A percentile compares a stretch with the other conserved stretches of the same genome.
Evolutionary conservation across 2,797 vertebrate genomes (phyloP).

Genomic region (Takifugu rubripes): DNA sequence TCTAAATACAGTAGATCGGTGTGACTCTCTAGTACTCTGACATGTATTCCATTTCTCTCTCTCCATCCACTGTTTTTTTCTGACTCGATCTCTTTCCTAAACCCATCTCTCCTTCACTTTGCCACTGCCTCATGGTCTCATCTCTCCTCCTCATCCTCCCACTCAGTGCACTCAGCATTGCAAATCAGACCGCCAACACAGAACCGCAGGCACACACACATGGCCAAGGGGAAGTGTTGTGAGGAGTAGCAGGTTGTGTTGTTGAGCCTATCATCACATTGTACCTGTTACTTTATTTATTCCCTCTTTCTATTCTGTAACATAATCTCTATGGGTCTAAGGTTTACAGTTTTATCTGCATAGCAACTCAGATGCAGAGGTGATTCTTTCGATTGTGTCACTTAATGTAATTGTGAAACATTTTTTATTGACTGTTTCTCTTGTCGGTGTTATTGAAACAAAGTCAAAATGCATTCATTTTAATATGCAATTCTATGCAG

Average conservation of each 20-base stretch:
- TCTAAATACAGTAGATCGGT: slow-evolving; percentile 43
- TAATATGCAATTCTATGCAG: too few relatives aligned
- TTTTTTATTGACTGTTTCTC: too few relatives aligned
- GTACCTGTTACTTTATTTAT: slow-evolving; percentile 42
- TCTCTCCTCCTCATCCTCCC: slow-evolving; percentile 69
- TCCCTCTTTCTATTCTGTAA: slow-evolving; percentile 13
- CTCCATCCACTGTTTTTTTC: slow-evolving; percentile 42
- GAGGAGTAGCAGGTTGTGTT: slow-evolving; percentile 48
- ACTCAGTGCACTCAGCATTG: slow-evolving; percentile 68
- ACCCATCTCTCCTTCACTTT: slow-evolving; percentile 50
- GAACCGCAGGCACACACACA: slow-evolving; percentile 17
- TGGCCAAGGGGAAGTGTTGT: slow-evolving; percentile 39
- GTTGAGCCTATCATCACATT: slow-evolving; percentile 32
- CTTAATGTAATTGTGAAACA: too few relatives aligned
- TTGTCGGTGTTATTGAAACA: too few relatives aligned
- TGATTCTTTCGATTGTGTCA: too few relatives aligned
- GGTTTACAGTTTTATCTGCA: slow-evolving; percentile 1
- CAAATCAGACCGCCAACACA: slow-evolving; percentile 66
- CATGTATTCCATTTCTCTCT: slow-evolving; percentile 55
- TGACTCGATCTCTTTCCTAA: slow-evolving; percentile 37
- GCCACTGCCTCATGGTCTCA: slow-evolving; percentile 56
- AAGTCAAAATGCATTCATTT: too few relatives aligned
- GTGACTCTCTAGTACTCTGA: slow-evolving; percentile 48
- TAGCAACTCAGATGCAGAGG: neutral
- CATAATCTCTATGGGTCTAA: slow-evolving; percentile 16